A percentile compares a stretch with the other conserved stretches of the same genome.
Evolutionary conservation across 2,888 invertebrate species (phyloP).

Genomic region (Tiliacea aurago): DNA sequence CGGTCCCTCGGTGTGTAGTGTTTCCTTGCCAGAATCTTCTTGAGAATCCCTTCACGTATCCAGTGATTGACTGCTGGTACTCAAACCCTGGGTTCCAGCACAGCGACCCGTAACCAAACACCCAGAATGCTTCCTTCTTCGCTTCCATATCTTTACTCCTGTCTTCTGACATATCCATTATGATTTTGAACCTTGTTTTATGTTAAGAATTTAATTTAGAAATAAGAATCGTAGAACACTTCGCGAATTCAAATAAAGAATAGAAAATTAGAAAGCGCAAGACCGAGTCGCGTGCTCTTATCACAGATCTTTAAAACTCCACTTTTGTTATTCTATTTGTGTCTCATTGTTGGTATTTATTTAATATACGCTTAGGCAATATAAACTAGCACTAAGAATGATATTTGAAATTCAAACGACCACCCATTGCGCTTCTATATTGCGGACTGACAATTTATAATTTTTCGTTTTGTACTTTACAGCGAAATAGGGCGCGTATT

Average conservation of each 20-base stretch:
- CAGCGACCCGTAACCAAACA: constrained; percentile 98
- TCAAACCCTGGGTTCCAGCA: constrained; percentile 99
- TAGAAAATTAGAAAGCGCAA: constrained; percentile 75
- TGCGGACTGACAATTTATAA: constrained; percentile 69
- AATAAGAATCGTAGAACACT: constrained; percentile 57
- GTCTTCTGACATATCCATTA: constrained; percentile 52
- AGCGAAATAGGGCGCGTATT: constrained; percentile 63
- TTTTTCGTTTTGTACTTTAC: constrained; percentile 52
- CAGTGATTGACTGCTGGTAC: constrained; percentile 94
- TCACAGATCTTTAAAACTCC: constrained; percentile 74
- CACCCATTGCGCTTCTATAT: constrained; percentile 74
- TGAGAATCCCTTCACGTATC: constrained; percentile 95
- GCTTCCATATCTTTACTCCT: constrained; percentile 64
- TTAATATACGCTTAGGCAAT: constrained; percentile 72
- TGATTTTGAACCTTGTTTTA: constrained; percentile 55
- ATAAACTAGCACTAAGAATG: constrained; percentile 73
- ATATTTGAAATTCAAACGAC: constrained; percentile 62
- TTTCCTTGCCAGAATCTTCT: constrained; percentile 98
- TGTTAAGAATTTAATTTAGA: constrained; percentile 42
- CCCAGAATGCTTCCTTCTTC: constrained; percentile 92
- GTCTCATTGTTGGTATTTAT: constrained; percentile 81
- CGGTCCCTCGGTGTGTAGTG: constrained; percentile 94
- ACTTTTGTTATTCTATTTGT: constrained; percentile 78
- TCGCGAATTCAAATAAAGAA: constrained; percentile 67
- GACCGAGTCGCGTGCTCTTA: constrained; percentile 70